Base-by-base conservation (phyloP, 2,113 vertebrate species). In the Embiotoca jacksoni region DNA sequence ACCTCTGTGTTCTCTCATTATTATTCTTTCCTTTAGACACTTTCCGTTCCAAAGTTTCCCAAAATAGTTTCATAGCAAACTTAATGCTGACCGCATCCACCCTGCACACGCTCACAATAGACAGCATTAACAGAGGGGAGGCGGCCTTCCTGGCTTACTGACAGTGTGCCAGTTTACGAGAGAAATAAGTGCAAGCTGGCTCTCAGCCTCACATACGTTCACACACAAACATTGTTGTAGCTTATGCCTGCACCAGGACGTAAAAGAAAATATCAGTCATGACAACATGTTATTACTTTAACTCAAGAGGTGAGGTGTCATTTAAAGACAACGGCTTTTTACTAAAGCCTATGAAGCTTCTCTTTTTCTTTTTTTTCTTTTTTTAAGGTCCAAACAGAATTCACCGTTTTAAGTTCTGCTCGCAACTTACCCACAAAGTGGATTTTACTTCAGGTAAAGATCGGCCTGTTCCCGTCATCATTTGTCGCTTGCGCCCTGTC, bases 61-160 rank as follows among this genome's bases (percentile, higher is more conserved):
- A 72, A 95, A 94, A 94, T 93, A 94, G 89, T 81, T 82, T 39
- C 58, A 79, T 44, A 67, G 72, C 58, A 72, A 86, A 78, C 82
- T 64, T 74, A 84, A 79, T 46, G 78, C 81, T 75, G 64, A 66
- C 62, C 83, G 81, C 82, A 85, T 92, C 84, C 89, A 89, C 83
- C 74, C 77, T 62, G 57, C 78, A 75, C 78, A 86, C 47, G 35
- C 58, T 91, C 91, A 94, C 91, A 94, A 94, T 93, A 85, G 89
- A 82, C 75, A 81, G 73, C 70, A 83, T 61, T 68, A 78, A 79
- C 78, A 79, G 11, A 77, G 84, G 75, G 80, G 80, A 80, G 89
- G 89, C 76, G 83, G 78, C 7, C 90, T 95, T 95, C 92, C 94
- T 94, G 90, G 72, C 65, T 71, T 50, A 56, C 56, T 81, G 84